Conservation (phyloP, 2,888 invertebrate genomes). For the Diploptera punctata region DNA sequence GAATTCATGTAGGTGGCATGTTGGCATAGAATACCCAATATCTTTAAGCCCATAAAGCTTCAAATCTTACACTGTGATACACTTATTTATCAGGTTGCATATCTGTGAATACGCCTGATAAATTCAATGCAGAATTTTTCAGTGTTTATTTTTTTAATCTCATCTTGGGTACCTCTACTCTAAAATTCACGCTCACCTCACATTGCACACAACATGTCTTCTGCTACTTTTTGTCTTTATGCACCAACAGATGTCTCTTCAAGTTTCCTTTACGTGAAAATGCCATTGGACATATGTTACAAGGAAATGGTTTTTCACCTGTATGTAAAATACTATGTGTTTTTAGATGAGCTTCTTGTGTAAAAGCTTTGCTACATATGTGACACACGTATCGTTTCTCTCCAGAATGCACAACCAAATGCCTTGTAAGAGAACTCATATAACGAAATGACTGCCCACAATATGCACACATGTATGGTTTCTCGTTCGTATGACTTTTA, state of each 20-base stretch:
- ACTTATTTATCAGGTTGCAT: too few species aligned
- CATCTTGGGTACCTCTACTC: too few species aligned
- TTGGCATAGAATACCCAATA: too few species aligned
- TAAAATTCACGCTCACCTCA: too few species aligned
- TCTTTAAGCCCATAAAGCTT: too few species aligned
- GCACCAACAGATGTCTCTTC: conserved; percentile 11
- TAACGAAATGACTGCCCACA: conserved; percentile 21
- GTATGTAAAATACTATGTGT: conserved; percentile 7
- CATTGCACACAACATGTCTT: too few species aligned
- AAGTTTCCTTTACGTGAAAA: conserved; percentile 18
- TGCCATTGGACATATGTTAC: conserved; percentile 7
- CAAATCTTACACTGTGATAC: too few species aligned
- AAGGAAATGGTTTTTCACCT: conserved; percentile 16
- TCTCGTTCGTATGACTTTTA: background rate
- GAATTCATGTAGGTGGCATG: too few species aligned
- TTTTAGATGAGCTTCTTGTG: conserved; percentile 13
- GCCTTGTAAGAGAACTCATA: conserved; percentile 9
- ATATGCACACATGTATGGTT: conserved; percentile 1
- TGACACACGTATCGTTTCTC: conserved; percentile 15
- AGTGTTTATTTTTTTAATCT: too few species aligned
- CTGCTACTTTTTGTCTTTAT: too few species aligned
- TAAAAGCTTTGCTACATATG: conserved; percentile 21
- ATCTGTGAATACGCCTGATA: too few species aligned
- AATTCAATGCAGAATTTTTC: too few species aligned
- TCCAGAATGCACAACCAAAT: conserved; percentile 25